Conservation (phyloP, 2,888 invertebrate species). For the Kryphioiulus occultus region DNA sequence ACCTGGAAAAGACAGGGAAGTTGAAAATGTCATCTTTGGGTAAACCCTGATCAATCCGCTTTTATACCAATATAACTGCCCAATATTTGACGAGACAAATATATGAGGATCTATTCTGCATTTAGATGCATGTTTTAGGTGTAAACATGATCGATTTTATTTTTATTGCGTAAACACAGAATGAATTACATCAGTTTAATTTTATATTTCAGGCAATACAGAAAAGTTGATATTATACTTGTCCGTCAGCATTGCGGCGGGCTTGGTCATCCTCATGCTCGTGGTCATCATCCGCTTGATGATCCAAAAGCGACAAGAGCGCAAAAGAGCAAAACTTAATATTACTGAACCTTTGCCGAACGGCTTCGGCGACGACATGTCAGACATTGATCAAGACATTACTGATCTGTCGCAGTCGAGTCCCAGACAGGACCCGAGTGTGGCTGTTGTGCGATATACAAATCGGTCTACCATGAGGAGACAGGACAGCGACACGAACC, state of each 20-base stretch:
- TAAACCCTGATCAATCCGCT: too few species aligned
- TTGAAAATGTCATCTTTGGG: too few species aligned
- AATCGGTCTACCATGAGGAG: slow-evolving; percentile 56
- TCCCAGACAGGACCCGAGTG: slow-evolving; percentile 63
- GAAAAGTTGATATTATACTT: slow-evolving; percentile 85
- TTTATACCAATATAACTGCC: too few species aligned
- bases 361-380: slow-evolving; percentile 82
- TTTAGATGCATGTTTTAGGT: neutral
- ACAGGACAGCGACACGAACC: slow-evolving; percentile 61
- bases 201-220: slow-evolving; percentile 71
- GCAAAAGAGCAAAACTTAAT: slow-evolving; percentile 62
- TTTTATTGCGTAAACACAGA: neutral
- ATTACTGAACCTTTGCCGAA: slow-evolving; percentile 80
- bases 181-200: neutral
- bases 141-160: neutral
- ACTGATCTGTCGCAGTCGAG: slow-evolving; percentile 72
- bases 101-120: neutral
- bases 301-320: slow-evolving; percentile 71
- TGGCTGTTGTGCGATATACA: slow-evolving; percentile 57
- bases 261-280: slow-evolving; percentile 75
- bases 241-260: slow-evolving; percentile 76
- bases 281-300: slow-evolving; percentile 76
- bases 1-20: too few species aligned
- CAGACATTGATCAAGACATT: slow-evolving; percentile 82
- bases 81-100: too few species aligned